Evolutionary conservation across 2,113 vertebrate genomes (phyloP), one percentile per base, ranked within the genome.

Genomic region (Gallinago jamesoni): DNA sequence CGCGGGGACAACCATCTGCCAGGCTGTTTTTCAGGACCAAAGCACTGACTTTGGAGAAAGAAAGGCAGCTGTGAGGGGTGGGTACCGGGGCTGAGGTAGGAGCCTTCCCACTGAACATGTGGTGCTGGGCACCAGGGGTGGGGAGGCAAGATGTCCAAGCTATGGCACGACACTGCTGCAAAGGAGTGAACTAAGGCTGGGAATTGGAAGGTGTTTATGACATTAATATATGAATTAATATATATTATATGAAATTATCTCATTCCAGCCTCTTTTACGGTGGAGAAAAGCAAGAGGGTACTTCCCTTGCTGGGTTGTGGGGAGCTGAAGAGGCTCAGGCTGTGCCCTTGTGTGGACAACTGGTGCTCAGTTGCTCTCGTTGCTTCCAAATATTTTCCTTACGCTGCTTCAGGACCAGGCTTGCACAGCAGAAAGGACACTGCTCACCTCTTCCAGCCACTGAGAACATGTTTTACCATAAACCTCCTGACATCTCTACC

Each of bases 101-200:
- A 63, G 60, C 1, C 0, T 12, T 41, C 56, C 30, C 35, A 7
- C 9, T 4, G 37, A 37, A 13, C 0, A 3, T 3, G 9, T 15
- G 50, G 14, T 55, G 50, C 52, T 27, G n/a, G 50, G 74, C 22
- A 7, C 33, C 27, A 5, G 41, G 14, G 20, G 22, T 8, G 15
- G 14, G 50, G n/a, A 41, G n/a, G 8, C 27, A 21, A 22, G 37
- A 12, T 50, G 27, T n/a, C 33, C 37, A 20, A 33, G 14, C 41
- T 52, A 5, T 9, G 10, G 37, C 28, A 6, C 21, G 17, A 30
- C 33, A 23, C 5, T 2, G 7, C 24, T 47, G 72, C 20, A 35
- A 52, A 35, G 7, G 31, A 68, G 24, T 14, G 14, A 35, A 16
- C 15, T 7, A 20, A 57, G 30, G 10, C 12, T 60, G 33, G 24